Conservation (phyloP, 2,888 invertebrate genomes). For the Agrochola macilenta region DNA sequence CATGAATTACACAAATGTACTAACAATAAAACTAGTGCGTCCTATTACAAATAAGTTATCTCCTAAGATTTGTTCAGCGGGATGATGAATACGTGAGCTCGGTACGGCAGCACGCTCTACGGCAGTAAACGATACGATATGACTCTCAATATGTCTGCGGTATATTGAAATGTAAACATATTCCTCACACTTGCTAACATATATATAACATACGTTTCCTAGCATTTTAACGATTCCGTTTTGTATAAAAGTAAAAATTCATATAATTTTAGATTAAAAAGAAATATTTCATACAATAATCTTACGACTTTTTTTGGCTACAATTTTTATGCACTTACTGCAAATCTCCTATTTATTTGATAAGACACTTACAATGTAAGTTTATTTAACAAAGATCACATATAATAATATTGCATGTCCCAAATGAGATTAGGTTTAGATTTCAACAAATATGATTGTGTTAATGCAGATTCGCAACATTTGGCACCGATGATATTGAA, state of each 20-base stretch:
- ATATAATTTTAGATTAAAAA: constrained; percentile 38
- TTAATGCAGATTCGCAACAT: constrained; percentile 33
- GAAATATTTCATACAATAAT: constrained; percentile 30
- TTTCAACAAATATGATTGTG: constrained; percentile 29
- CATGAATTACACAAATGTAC: constrained; percentile 43
- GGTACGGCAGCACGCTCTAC: constrained; percentile 28
- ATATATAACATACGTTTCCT: constrained; percentile 17
- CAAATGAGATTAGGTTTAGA: constrained; percentile 20
- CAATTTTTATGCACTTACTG: constrained; percentile 30
- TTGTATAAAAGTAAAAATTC: constrained; percentile 59
- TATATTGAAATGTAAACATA: constrained; percentile 67
- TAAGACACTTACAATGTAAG: constrained; percentile 24
- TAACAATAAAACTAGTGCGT: constrained; percentile 54
- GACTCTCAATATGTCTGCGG: constrained; percentile 80
- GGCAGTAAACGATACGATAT: constrained; percentile 76
- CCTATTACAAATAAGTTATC: constrained; percentile 30
- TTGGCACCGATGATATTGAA: constrained; percentile 54
- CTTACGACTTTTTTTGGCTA: constrained; percentile 39
- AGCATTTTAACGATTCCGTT: constrained; percentile 18
- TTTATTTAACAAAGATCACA: constrained; percentile 33
- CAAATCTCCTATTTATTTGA: constrained; percentile 29
- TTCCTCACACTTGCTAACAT: constrained; percentile 15
- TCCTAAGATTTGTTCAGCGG: constrained; percentile 60
- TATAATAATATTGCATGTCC: constrained; percentile 31
- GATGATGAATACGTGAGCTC: constrained; percentile 11